phyloP scores from a whole-genome alignment of 2,888 invertebrate species.

The Ernsta delagoae region DNA sequence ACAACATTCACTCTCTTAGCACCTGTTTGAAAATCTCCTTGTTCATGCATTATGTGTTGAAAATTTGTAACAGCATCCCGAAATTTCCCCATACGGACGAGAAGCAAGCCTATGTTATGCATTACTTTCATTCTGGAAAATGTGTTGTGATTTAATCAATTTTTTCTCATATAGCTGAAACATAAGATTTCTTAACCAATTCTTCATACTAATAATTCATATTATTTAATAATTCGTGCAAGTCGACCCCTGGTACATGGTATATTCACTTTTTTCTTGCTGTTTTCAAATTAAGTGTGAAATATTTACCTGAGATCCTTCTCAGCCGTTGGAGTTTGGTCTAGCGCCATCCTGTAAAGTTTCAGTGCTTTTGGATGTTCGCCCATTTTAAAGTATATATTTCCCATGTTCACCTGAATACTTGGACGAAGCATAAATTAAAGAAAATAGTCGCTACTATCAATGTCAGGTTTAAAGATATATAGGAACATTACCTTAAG shows the following conservation, averaged over 20 bases:
- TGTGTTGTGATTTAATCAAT: no score
- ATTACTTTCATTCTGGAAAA: constrained; percentile 99
- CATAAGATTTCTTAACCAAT: no score
- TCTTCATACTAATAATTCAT: no score
- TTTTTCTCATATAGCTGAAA: no score
- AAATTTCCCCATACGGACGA: constrained; percentile 98
- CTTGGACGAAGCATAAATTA: constrained; percentile 15
- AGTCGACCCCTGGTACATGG: no score
- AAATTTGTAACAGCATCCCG: constrained; percentile 98
- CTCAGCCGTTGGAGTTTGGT: constrained; percentile 97
- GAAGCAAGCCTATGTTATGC: constrained; percentile 98
- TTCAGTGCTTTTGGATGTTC: constrained; percentile 97
- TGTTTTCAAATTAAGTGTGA: no score
- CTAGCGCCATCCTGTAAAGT: constrained; percentile 99
- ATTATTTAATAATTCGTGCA: no score
- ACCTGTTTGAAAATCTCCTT: constrained; percentile 93
- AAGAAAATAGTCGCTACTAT: not conserved
- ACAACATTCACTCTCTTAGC: not conserved
- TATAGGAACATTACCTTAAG: constrained; percentile 87
- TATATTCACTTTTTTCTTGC: no score
- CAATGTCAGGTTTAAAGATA: not conserved
- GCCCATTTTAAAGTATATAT: constrained; percentile 97
- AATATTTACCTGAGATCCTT: constrained; percentile 94
- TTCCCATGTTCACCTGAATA: constrained; percentile 94
- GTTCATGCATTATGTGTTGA: constrained; percentile 99